A percentile compares a stretch with the other conserved stretches of the same genome.
These are phyloP conservation scores for Daphoenositta chrysoptera DNA, from an alignment of 2,113 vertebrate genomes.

Conservation along the genomic window DNA sequence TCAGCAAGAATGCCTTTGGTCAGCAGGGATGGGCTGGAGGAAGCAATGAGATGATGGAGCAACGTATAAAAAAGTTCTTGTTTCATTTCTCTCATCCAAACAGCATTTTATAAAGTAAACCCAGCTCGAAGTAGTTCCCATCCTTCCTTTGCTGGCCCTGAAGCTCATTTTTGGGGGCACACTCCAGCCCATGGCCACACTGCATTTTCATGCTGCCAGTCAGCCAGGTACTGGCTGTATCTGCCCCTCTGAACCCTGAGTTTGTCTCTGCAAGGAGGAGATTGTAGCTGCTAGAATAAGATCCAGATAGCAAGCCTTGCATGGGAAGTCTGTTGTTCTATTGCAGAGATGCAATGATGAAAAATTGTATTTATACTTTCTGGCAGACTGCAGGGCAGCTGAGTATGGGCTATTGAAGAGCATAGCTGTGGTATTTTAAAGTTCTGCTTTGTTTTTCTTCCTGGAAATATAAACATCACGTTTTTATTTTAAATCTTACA, in stretches of 20 bases:
- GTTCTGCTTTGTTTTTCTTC: not conserved
- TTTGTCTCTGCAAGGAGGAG: not conserved
- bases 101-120: not conserved
- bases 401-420: not conserved
- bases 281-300: not conserved
- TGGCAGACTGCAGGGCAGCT: not conserved
- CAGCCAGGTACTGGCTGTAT: not conserved
- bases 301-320: not conserved
- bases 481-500: constrained; percentile 33
- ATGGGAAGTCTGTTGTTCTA: not conserved
- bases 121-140: not conserved
- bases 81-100: not conserved
- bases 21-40: not conserved
- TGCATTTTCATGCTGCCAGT: not conserved
- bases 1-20: not conserved
- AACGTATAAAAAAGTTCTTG: not conserved
- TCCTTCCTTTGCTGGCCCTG: not conserved
- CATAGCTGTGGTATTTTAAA: constrained; percentile 5
- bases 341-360: not conserved
- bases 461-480: not conserved
- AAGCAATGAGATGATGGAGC: not conserved
- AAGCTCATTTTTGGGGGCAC: not conserved
- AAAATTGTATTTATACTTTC: not conserved
- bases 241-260: not conserved
- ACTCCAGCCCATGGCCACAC: not conserved